A percentile compares a stretch with the other conserved stretches of the same genome.
Evolutionary conservation across 2,113 vertebrate species (phyloP).

Genomic region (Limanda limanda): DNA sequence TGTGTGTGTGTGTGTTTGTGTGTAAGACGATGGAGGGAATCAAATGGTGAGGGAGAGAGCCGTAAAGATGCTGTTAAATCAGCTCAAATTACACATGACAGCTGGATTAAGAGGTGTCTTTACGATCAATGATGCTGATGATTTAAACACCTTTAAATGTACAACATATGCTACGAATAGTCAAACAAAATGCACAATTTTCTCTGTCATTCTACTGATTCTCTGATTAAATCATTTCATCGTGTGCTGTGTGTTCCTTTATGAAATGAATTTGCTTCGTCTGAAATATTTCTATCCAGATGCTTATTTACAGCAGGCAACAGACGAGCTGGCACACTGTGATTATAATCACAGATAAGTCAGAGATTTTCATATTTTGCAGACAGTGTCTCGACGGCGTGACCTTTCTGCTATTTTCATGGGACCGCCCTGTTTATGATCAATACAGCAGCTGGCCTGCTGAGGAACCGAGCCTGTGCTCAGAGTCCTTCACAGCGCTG

Average conservation of each 20-base stretch:
- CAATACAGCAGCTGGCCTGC: conserved; percentile 60
- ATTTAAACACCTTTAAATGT: neutral
- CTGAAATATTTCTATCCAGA: conserved; percentile 56
- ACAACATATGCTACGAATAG: neutral
- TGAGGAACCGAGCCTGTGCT: conserved; percentile 41
- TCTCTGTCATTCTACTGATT: neutral
- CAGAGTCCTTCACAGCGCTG: conserved; percentile 30
- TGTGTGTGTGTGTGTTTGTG: conserved; percentile 12
- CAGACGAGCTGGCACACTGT: conserved; percentile 38
- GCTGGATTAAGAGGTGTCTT: neutral
- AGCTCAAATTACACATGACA: neutral
- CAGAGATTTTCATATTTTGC: conserved; percentile 79
- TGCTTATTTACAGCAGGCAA: conserved; percentile 56
- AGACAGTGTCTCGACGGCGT: conserved; percentile 68
- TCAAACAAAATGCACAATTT: conserved; percentile 3
- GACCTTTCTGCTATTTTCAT: conserved; percentile 76
- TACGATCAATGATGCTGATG: conserved; percentile 1
- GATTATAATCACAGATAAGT: conserved; percentile 74
- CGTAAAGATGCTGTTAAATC: neutral
- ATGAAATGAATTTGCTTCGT: conserved; percentile 41
- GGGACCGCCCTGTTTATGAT: conserved; percentile 65
- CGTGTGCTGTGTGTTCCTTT: conserved; percentile 7
- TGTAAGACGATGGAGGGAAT: conserved; percentile 1
- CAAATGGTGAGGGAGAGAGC: conserved; percentile 1
- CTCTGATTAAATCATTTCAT: conserved; percentile 3